These are phyloP conservation scores for Sander lucioperca DNA, from an alignment of 2,113 vertebrate genomes.

Conservation along the genomic window DNA sequence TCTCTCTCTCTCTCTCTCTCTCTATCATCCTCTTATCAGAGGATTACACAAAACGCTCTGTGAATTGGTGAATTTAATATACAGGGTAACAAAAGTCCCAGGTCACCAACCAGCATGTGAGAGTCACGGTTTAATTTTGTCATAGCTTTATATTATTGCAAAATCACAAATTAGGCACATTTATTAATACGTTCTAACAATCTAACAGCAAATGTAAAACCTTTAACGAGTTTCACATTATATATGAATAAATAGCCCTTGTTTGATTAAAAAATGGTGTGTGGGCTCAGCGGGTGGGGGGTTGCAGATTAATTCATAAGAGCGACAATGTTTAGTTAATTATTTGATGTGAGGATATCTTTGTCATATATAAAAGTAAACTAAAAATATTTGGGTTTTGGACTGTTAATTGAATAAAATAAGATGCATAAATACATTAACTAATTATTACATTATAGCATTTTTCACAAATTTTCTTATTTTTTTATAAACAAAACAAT, in stretches of 20 bases:
- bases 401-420: background rate
- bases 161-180: background rate
- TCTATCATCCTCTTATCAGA: slow-evolving; percentile 79
- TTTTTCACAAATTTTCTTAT: background rate
- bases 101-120: slow-evolving; percentile 48
- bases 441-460: no score
- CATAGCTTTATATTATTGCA: background rate
- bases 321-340: background rate
- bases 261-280: background rate
- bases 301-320: background rate
- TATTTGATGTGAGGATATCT: background rate
- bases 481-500: background rate
- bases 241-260: background rate
- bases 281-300: background rate
- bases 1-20: slow-evolving; percentile 33
- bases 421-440: background rate
- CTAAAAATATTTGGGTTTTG: background rate
- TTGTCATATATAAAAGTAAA: background rate
- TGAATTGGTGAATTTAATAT: slow-evolving; percentile 76
- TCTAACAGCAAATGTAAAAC: background rate
- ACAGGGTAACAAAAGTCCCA: slow-evolving; percentile 59
- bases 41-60: slow-evolving; percentile 78
- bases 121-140: background rate
- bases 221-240: background rate
- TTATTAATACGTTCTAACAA: background rate